Base-by-base conservation (phyloP, 2,113 vertebrate species). In the Bettongia penicillata region DNA sequence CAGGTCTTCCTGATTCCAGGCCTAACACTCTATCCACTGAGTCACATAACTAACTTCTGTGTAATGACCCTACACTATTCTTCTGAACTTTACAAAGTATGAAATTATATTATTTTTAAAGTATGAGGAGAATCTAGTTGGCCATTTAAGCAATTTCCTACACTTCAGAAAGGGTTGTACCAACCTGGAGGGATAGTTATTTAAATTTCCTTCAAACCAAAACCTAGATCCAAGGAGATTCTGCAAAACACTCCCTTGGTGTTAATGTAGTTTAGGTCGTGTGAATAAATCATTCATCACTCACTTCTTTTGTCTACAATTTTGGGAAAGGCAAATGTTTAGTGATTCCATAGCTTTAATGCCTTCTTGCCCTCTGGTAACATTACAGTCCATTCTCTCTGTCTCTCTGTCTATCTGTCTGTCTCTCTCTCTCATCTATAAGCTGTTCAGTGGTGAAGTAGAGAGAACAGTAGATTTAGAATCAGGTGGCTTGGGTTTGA, bases 151-250 rank as follows among this genome's bases (percentile, higher is more conserved):
- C 92, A 57, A 49, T 53, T 89, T 89, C 84, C 91, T 68, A 53
- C 2, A 52, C 23, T 48, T 31, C 50, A 47, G 51, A 57, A 84
- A 89, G 37, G 89, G 95, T 89, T 25, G 0, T 3, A 23, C 77
- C 51, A 52, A 0, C 57, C 11, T 16, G 84, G 53, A 91, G 94
- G 94, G 51, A 95, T 84, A 89, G 51, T 37, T 84, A 52, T 96
- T 52, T 53, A 48, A 23, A 31, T 61, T 61, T 61, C 26, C 7
- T 28, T 61, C 26, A 61, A 61, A 61, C 55, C 55, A 4, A 57
- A 26, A 25, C 53, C 53, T 57, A 57, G 28, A 26, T 90, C 25
- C 14, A 23, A 94, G 49, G 28, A 26, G 6, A n/a, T 53, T 91
- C n/a, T 14, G 43, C 52, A 26, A 19, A 55, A 55, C 23, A n/a